Percentiles rank a stretch among this genome's conserved stretches.
These are phyloP conservation scores for Oryzias javanicus DNA, from an alignment of 2,113 vertebrate genomes.

Conservation along the genomic window DNA sequence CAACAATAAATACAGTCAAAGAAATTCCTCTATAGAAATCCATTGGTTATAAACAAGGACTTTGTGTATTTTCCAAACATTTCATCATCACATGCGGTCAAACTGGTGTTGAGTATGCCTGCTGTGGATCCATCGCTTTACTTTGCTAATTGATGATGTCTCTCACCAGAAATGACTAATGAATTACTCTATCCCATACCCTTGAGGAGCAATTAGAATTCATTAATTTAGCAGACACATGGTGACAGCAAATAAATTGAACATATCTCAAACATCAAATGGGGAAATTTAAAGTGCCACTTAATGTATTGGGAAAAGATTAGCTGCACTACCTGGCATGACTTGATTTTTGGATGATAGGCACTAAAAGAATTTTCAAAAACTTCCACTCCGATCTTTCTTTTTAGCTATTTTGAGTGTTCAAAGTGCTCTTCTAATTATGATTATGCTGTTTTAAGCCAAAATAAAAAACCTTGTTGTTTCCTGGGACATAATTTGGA, in stretches of 20 bases:
- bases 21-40: neutral
- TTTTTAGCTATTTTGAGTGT: no score
- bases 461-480: no score
- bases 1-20: no score
- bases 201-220: conserved; percentile 15
- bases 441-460: no score
- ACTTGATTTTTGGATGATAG: neutral
- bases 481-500: no score
- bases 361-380: no score
- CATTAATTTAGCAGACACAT: conserved; percentile 2
- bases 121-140: neutral
- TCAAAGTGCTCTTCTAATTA: no score
- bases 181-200: neutral
- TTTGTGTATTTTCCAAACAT: neutral
- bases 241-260: conserved; percentile 11
- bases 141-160: conserved; percentile 6
- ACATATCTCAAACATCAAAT: conserved; percentile 7
- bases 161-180: conserved; percentile 3
- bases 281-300: conserved; percentile 5
- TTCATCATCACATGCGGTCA: neutral
- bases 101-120: neutral
- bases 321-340: neutral
- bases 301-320: conserved; percentile 7
- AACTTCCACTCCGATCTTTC: no score
- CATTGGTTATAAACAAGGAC: neutral